phyloP scores from a whole-genome alignment of 2,113 vertebrate genomes.

The Gulo gulo region DNA sequence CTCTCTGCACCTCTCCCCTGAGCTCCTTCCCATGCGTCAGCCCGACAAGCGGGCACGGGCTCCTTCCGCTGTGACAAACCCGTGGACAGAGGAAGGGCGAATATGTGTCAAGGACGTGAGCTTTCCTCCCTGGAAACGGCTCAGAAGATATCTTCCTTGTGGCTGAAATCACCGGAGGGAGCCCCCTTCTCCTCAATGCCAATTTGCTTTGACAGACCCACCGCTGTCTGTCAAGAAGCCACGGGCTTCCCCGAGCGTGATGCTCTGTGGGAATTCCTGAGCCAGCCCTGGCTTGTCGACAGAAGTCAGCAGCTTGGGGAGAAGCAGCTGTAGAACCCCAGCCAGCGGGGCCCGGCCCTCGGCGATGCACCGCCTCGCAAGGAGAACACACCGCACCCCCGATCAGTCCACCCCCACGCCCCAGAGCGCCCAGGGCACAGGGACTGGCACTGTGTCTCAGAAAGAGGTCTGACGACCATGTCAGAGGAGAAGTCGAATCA shows the following conservation, averaged over 20 bases:
- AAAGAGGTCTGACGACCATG: constrained; percentile 28
- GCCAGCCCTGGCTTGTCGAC: not conserved
- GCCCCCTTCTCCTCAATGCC: not conserved
- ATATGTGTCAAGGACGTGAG: not conserved
- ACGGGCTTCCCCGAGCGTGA: not conserved
- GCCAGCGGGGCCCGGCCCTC: not conserved
- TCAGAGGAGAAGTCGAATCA: not conserved
- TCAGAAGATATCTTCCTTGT: constrained; percentile 19
- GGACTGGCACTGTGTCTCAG: not conserved
- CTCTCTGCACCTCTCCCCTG: not conserved
- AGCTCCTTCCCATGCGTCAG: not conserved
- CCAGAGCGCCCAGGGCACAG: constrained; percentile 18
- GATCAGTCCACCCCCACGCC: not conserved
- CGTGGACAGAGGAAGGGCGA: not conserved
- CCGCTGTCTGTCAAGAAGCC: not conserved
- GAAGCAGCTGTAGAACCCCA: not conserved
- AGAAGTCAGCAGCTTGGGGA: accelerated
- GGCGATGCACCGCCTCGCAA: not conserved
- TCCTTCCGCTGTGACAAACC: not conserved
- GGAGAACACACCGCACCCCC: not conserved
- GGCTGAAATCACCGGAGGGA: not conserved
- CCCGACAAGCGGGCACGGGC: not conserved
- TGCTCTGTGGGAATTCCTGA: not conserved
- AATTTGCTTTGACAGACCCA: not conserved
- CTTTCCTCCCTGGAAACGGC: not conserved